Conservation (phyloP, 1,140 invertebrate genomes). For the Polypedilum pembai region DNA sequence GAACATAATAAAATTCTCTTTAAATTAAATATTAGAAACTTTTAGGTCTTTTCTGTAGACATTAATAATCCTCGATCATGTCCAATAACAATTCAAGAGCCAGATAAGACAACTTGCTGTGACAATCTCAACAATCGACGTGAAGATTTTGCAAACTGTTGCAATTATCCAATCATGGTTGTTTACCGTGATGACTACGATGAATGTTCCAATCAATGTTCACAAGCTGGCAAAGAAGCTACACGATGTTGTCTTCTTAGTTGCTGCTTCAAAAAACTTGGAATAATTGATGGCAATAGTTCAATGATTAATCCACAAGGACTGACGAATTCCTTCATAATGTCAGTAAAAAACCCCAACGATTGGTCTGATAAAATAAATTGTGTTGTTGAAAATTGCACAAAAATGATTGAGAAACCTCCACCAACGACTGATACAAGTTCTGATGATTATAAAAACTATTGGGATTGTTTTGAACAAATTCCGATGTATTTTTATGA, state of each 20-base stretch:
- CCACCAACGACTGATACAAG: not conserved
- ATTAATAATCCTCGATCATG: not conserved
- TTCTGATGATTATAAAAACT: conserved; percentile 1
- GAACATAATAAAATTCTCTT: no score
- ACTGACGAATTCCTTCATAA: not conserved
- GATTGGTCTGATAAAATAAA: not conserved
- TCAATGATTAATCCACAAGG: not conserved
- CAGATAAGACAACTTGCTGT: not conserved
- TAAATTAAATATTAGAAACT: no score
- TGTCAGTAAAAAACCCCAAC: not conserved
- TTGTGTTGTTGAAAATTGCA: not conserved
- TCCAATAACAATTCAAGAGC: not conserved
- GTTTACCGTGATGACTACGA: not conserved
- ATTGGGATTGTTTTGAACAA: conserved; percentile 12
- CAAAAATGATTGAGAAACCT: not conserved
- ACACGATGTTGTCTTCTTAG: not conserved
- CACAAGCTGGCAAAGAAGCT: not conserved
- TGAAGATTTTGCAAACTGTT: not conserved
- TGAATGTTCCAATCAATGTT: not conserved
- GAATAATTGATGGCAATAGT: not conserved
- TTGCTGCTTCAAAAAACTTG: not conserved
- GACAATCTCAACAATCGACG: not conserved
- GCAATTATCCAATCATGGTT: not conserved
- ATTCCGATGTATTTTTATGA: not conserved
- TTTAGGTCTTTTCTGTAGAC: not conserved